Conservation (phyloP, 1,140 invertebrate species). For the Prorops nasuta region DNA sequence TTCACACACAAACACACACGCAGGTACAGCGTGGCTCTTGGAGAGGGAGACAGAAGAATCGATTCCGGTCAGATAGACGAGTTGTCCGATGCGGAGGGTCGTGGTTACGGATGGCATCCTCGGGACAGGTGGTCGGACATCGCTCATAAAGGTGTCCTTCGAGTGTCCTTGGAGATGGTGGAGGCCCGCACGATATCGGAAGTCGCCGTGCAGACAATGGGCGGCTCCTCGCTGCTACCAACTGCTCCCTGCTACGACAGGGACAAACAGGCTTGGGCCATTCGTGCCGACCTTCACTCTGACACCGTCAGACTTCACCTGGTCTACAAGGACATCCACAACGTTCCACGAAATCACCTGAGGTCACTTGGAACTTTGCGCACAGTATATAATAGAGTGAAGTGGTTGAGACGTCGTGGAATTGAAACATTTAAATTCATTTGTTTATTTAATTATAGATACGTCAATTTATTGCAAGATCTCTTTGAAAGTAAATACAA, state of each 20-base stretch:
- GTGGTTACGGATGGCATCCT: constrained; percentile 73
- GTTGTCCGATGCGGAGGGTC: constrained; percentile 72
- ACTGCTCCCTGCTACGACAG: constrained; percentile 78
- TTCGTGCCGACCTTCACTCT: constrained; percentile 78
- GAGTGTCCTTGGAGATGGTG: constrained; percentile 73
- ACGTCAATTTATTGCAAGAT: too few relatives aligned
- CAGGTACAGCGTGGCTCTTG: constrained; percentile 69
- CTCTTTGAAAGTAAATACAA: too few relatives aligned
- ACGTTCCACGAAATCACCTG: constrained; percentile 80
- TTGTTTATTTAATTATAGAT: too few relatives aligned
- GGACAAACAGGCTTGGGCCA: constrained; percentile 81
- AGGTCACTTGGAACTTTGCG: constrained; percentile 48
- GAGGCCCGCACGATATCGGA: constrained; percentile 76
- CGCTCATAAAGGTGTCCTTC: constrained; percentile 61
- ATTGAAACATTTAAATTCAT: too few relatives aligned
- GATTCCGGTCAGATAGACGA: constrained; percentile 80
- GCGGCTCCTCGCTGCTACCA: constrained; percentile 46
- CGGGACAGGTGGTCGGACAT: constrained; percentile 63
- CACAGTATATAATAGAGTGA: too few relatives aligned
- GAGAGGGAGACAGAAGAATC: constrained; percentile 69
- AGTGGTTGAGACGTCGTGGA: too few relatives aligned
- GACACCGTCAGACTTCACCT: constrained; percentile 76
- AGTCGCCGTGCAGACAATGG: constrained; percentile 58
- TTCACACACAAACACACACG: too few relatives aligned
- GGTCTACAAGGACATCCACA: constrained; percentile 82